Conservation (phyloP, 1,140 invertebrate species). For the Drosophila aff. region DNA sequence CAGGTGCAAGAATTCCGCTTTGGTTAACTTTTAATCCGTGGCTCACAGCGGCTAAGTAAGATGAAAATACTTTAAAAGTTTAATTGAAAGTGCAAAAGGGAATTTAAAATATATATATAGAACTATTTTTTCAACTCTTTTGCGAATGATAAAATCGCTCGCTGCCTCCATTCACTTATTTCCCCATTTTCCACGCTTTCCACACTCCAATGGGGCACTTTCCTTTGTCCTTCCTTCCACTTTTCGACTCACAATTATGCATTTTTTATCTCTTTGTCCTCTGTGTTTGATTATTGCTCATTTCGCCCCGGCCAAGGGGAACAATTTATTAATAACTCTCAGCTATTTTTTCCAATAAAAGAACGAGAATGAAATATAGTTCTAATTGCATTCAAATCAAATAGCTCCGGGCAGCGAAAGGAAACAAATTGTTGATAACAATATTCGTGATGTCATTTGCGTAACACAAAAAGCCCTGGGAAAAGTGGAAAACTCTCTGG, state of each 20-base stretch:
- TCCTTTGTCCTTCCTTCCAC: constrained; percentile 19
- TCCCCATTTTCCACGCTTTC: background rate
- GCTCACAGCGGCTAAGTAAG: constrained; percentile 7
- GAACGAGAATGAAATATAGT: constrained; percentile 39
- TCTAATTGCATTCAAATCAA: constrained; percentile 60
- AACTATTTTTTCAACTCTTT: constrained; percentile 16
- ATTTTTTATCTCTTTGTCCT: constrained; percentile 30
- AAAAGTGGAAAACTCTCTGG: constrained; percentile 1
- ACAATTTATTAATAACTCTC: constrained; percentile 52
- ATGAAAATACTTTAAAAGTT: constrained; percentile 30
- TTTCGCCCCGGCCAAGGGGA: constrained; percentile 43
- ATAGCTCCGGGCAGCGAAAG: constrained; percentile 24
- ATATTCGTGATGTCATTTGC: constrained; percentile 34
- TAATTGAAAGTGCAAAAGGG: constrained; percentile 47
- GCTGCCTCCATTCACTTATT: constrained; percentile 15
- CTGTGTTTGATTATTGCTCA: constrained; percentile 51
- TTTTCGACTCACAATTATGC: constrained; percentile 37
- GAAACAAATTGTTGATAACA: constrained; percentile 28
- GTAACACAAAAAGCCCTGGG: constrained; percentile 1
- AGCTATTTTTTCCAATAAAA: constrained; percentile 22
- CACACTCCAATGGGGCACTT: constrained; percentile 6
- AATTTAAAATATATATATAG: constrained; percentile 8
- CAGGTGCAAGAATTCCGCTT: constrained; percentile 20
- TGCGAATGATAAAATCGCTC: constrained; percentile 30
- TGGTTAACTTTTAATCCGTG: constrained; percentile 39